phyloP scores from a whole-genome alignment of 1,140 invertebrate genomes.

The Monochamus saltuarius region DNA sequence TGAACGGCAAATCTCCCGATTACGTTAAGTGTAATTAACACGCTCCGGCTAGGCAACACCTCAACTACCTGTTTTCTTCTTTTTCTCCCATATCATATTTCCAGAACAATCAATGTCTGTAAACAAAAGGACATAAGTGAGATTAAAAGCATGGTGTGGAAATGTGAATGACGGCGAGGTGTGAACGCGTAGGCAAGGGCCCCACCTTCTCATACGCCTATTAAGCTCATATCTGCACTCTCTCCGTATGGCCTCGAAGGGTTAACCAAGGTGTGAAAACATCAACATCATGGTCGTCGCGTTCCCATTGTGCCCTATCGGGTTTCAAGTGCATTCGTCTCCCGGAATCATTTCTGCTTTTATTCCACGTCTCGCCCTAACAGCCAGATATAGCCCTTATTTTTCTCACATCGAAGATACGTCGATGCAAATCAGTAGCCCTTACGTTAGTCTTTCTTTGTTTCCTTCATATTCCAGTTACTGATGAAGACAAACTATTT shows the following conservation, averaged over 20 bases:
- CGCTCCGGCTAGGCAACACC: not conserved
- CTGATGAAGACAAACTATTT: no score
- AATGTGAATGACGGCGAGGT: constrained; percentile 8
- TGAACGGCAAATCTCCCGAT: not conserved
- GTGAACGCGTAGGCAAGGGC: constrained; percentile 2
- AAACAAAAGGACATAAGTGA: constrained; percentile 12
- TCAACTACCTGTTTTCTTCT: constrained; percentile 14
- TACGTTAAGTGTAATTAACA: constrained; percentile 13
- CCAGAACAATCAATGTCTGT: constrained; percentile 8
- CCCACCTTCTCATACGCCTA: not conserved
- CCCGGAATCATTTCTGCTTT: no score
- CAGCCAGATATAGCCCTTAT: no score
- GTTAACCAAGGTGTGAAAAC: constrained; percentile 21
- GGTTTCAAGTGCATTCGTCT: no score
- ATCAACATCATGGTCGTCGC: constrained; percentile 17
- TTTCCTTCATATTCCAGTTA: no score
- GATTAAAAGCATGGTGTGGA: constrained; percentile 18
- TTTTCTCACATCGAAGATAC: no score
- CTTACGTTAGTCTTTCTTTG: no score
- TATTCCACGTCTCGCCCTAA: no score
- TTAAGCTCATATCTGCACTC: not conserved
- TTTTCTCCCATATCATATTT: constrained; percentile 13
- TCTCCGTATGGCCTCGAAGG: constrained; percentile 5
- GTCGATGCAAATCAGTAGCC: no score
- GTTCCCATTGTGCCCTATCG: not conserved